Conservation (phyloP, 2,888 invertebrate species). For the Linnaemya vulpina region DNA sequence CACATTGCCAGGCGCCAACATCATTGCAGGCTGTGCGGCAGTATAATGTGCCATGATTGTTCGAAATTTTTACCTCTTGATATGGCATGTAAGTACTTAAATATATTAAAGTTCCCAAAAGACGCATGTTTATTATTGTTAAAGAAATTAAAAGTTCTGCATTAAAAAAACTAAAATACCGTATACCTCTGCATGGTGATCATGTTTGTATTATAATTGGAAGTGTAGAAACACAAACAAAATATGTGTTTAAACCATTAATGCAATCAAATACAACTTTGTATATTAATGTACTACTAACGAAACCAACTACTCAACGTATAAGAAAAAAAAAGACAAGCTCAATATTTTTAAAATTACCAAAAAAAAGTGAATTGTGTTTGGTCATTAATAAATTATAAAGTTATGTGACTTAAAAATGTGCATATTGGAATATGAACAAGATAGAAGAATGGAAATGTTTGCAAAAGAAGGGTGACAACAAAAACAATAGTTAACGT, state of each 20-base stretch:
- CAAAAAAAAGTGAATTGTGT: background rate
- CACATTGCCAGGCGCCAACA: constrained; percentile 94
- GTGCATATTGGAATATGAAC: too few species aligned
- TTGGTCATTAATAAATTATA: background rate
- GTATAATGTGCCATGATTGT: constrained; percentile 96
- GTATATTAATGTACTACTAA: constrained; percentile 17
- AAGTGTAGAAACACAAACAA: background rate
- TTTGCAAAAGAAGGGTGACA: background rate
- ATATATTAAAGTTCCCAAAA: too few species aligned
- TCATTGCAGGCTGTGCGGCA: constrained; percentile 97
- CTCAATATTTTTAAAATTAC: background rate
- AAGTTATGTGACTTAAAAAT: background rate
- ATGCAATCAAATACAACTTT: background rate
- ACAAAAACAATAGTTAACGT: constrained; percentile 59
- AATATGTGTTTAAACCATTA: background rate
- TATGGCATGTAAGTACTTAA: constrained; percentile 87
- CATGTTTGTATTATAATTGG: background rate
- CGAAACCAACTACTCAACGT: constrained; percentile 7
- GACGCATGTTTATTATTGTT: too few species aligned
- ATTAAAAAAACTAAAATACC: background rate
- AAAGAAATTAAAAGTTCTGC: too few species aligned
- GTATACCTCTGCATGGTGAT: background rate
- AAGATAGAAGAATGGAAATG: background rate
- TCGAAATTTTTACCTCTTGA: constrained; percentile 92
- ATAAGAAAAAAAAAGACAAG: background rate